Evolutionary conservation across 2,113 vertebrate genomes (phyloP).

Genomic region (Regulus satrapa): DNA sequence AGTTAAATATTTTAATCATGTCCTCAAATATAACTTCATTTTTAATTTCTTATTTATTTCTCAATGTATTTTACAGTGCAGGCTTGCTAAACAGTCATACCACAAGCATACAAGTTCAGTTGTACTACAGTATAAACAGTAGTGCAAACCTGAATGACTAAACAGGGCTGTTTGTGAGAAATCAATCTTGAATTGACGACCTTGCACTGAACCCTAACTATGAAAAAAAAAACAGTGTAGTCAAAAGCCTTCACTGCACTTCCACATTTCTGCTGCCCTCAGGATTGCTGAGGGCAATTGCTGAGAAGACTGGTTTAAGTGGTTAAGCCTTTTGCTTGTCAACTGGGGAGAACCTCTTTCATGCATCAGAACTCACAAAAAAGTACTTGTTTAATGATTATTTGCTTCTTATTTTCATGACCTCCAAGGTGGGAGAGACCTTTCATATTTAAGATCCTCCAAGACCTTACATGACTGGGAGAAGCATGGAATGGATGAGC

Average conservation of each 20-base stretch:
- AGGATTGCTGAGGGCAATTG: neutral
- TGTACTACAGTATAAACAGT: neutral
- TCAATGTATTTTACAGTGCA: neutral
- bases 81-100: neutral
- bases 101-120: neutral
- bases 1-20: neutral
- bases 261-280: neutral
- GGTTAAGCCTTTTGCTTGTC: neutral
- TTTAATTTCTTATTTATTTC: neutral
- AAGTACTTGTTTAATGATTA: rapidly evolving
- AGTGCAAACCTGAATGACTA: neutral
- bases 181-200: neutral
- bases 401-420: neutral
- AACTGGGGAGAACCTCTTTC: neutral
- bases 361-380: neutral
- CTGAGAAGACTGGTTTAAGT: neutral
- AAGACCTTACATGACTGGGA: neutral
- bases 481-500: neutral
- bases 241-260: neutral
- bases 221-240: neutral
- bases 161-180: neutral
- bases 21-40: neutral
- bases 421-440: neutral
- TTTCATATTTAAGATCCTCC: neutral
- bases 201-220: neutral